Conservation (phyloP, 2,797 vertebrate species). For the Momotus momota region DNA sequence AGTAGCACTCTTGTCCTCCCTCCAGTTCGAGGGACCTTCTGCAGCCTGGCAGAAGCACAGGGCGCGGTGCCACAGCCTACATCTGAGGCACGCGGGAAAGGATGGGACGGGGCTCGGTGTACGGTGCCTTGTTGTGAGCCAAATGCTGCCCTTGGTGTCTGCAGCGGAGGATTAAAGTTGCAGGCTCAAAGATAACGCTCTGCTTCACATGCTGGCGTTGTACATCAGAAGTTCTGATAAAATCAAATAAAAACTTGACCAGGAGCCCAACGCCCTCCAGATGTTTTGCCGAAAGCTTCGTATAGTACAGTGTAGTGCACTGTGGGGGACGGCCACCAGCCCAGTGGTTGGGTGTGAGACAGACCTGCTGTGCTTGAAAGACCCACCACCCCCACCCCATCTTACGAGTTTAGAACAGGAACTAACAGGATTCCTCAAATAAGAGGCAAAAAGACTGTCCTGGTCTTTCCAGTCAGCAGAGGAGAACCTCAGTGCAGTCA, state of each 20-base stretch:
- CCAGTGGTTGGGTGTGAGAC: not conserved
- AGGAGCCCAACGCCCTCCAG: not conserved
- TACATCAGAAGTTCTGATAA: not conserved
- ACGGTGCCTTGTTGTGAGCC: fast-evolving
- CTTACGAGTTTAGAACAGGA: not conserved
- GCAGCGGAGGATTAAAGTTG: not conserved
- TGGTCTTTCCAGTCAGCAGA: not conserved
- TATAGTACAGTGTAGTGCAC: fast-evolving
- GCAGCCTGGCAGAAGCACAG: fast-evolving
- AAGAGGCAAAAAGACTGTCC: not conserved
- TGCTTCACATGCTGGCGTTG: not conserved
- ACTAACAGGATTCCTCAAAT: not conserved
- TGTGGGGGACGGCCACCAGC: not conserved
- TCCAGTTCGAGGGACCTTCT: not conserved
- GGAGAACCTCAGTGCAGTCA: not conserved
- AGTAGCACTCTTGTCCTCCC: not conserved
- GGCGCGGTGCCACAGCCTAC: not conserved
- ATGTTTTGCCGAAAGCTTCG: not conserved
- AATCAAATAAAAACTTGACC: not conserved
- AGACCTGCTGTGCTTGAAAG: not conserved
- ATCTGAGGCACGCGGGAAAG: fast-evolving
- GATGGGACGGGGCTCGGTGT: fast-evolving
- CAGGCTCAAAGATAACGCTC: not conserved
- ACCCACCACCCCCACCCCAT: not conserved
- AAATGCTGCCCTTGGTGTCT: not conserved